Base-by-base conservation (phyloP, 2,113 vertebrate genomes). In the Calidris pygmaea region DNA sequence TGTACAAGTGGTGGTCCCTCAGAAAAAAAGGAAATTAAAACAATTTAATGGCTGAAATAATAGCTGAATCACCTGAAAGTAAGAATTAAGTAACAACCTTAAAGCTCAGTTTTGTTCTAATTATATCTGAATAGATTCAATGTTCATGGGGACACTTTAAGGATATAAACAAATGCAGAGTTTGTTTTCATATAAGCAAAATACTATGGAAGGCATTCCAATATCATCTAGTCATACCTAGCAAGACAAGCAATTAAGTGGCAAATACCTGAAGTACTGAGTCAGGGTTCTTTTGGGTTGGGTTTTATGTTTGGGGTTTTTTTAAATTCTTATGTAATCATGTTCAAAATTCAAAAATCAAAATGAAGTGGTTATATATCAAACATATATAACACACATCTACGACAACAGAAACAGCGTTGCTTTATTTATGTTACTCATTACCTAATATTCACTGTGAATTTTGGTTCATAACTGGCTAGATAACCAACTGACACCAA, bases 1-100 rank as follows among this genome's bases (percentile, higher is more conserved):
- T 98, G 41, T 99, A 99, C 90, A 99, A 96, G 93, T 99, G 99
- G 71, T 99, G 99, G 85, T 99, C 99, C 99, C 99, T 97, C 99
- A 88, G 37, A 8, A 73, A 52, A 68, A 95, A 70, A 70, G 22
- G 75, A 55, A 94, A 91, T 45, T 0, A 91, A 93, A 26, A 93
- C 35, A 89, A 68, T 78, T 73, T 58, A 66, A 76, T n/a, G 24
- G 35, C 23, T 81, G 30, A 89, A 89, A 26, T n/a, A 88, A 72
- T 20, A 86, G 27, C 35, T 78, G 26, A 83, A 75, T 41, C 9
- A 65, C 18, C 14, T 74, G 30, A 26, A 84, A 74, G n/a, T 11
- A 81, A 76, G 32, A 85, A 95, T 35, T 17, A 87, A 84, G 19
- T 12, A 83, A 39, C 41, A 58, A 60, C 58, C 27, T 65, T 76